These are phyloP conservation scores for Drosophila hawaiiensis DNA, from an alignment of 2,888 invertebrate genomes.

Conservation along the genomic window DNA sequence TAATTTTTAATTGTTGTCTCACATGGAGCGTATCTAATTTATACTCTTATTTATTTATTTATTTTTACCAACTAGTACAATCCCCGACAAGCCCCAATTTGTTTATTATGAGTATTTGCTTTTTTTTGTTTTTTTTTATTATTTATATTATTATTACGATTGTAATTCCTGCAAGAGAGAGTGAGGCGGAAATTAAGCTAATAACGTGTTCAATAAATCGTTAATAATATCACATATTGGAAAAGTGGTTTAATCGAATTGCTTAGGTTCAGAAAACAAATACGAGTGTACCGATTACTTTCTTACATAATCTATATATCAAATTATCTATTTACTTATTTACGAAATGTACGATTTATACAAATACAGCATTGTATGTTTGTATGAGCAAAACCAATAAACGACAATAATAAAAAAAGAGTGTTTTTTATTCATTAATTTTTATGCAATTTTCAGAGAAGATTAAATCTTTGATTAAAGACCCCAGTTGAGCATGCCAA, in stretches of 20 bases:
- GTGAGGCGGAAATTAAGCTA: conserved; percentile 38
- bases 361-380: conserved; percentile 47
- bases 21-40: conserved; percentile 37
- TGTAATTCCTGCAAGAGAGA: conserved; percentile 49
- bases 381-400: conserved; percentile 57
- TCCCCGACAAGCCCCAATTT: conserved; percentile 8
- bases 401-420: conserved; percentile 39
- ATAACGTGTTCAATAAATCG: conserved; percentile 62
- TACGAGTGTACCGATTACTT: conserved; percentile 32
- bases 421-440: background rate
- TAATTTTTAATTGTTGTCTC: conserved; percentile 36
- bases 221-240: conserved; percentile 37
- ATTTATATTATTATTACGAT: conserved; percentile 41
- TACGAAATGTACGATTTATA: conserved; percentile 43
- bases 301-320: conserved; percentile 36
- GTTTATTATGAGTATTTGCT: conserved; percentile 48
- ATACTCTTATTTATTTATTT: conserved; percentile 41
- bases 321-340: conserved; percentile 42
- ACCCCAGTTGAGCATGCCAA: background rate
- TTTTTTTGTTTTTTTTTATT: conserved; percentile 44
- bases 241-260: conserved; percentile 17
- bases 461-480: background rate
- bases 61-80: conserved; percentile 55
- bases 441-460: background rate
- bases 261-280: conserved; percentile 26